A percentile compares a stretch with the other conserved stretches of the same genome.
Conservation (phyloP, 2,113 vertebrate genomes). For the Patagioenas fasciata region DNA sequence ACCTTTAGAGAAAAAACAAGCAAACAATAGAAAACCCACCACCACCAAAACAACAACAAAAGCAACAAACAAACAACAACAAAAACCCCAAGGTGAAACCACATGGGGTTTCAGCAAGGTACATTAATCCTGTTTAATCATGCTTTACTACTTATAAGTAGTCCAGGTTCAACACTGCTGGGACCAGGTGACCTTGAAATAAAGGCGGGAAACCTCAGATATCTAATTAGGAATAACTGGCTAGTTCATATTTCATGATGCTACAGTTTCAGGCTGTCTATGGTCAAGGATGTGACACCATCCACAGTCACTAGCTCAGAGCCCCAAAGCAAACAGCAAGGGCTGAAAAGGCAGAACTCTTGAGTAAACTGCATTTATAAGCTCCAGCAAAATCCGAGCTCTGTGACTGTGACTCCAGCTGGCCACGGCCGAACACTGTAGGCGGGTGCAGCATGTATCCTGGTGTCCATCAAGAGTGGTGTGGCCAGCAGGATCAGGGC, state of each 20-base stretch:
- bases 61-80: too few species aligned
- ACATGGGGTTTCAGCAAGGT: background rate
- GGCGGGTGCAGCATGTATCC: background rate
- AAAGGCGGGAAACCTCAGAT: background rate
- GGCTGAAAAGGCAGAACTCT: background rate
- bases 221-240: background rate
- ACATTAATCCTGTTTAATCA: background rate
- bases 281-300: background rate
- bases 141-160: background rate
- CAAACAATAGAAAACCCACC: too few species aligned
- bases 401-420: background rate
- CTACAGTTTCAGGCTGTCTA: background rate
- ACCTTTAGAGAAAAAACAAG: background rate
- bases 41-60: too few species aligned
- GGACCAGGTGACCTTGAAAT: background rate
- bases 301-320: background rate
- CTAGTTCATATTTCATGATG: background rate
- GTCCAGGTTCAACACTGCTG: background rate
- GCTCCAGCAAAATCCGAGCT: background rate
- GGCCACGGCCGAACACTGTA: background rate
- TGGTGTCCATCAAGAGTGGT: too few species aligned
- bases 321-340: background rate
- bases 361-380: accelerated
- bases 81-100: background rate
- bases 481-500: too few species aligned